A percentile compares a stretch with the other conserved stretches of the same genome.
These are phyloP conservation scores for Hapalemur alaotrensis DNA, from an alignment of 2,797 vertebrate species.

Conservation along the genomic window DNA sequence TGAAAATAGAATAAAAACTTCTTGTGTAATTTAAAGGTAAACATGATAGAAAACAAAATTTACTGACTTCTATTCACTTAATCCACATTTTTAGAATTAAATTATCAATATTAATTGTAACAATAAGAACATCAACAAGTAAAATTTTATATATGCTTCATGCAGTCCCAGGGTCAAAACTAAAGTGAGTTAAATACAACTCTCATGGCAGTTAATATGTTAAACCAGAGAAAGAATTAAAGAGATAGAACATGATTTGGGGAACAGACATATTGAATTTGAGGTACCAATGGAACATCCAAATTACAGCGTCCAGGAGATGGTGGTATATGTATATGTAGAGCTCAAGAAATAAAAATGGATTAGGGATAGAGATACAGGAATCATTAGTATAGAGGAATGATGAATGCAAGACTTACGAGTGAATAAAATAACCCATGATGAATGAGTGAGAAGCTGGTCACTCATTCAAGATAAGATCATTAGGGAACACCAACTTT, in stretches of 20 bases:
- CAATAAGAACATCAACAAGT: too few species aligned
- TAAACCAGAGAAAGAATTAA: not conserved
- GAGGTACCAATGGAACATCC: not conserved
- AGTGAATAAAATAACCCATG: not conserved
- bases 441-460: not conserved
- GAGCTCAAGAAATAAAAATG: not conserved
- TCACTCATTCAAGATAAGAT: too few species aligned
- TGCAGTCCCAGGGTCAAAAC: too few species aligned
- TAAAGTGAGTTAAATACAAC: too few species aligned
- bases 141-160: too few species aligned
- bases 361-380: not conserved
- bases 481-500: not conserved
- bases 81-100: too few species aligned
- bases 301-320: not conserved
- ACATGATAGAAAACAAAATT: too few species aligned
- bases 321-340: not conserved
- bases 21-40: too few species aligned
- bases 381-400: not conserved
- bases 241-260: not conserved
- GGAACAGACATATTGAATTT: not conserved
- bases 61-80: too few species aligned
- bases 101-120: too few species aligned
- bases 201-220: too few species aligned
- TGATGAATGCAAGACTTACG: not conserved
- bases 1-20: too few species aligned